Base-by-base conservation (phyloP, 1,140 invertebrate genomes). In the Dreissena polymorpha region DNA sequence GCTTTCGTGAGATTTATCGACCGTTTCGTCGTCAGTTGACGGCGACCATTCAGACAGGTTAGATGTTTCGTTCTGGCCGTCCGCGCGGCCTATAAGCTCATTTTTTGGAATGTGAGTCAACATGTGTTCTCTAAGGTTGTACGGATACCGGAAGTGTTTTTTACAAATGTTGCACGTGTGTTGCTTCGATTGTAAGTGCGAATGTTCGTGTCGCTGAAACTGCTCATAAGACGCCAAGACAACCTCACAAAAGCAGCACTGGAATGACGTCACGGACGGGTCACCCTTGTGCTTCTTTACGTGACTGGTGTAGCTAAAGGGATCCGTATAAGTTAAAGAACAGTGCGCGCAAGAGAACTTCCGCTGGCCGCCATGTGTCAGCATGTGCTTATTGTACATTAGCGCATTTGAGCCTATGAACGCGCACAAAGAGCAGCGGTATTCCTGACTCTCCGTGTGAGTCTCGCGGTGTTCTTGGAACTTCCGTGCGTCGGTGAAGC, bases 391-490 rank as follows among this genome's bases (percentile, higher is more conserved):
- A 57, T 88, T 76, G 71, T 86, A 85, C 77, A 88, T 87, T 8
- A 89, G 69, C 0, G 86, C 63, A 73, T 88, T 89, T 27, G 82
- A 87, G 0, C 89, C 90, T 6, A 88, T 88, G 60, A 91, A 90
- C n/a, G 85, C 82, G 81, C 89, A 90, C 21, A 84, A 51, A 0
- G 70, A 73, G 67, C 89, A 91, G 18, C 84, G 76, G 53, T 85
- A 89, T n/a, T 89, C 84, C 73, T 88, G 85, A 12, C 89, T 69
- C 39, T 90, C 90, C 8, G 90, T 87, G 69, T 91, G 90, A n/a
- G 77, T 69, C 64, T 88, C 87, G 65, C 88, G 89, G 72, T 91
- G 90, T 13, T 85, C 60, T 18, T 87, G 82, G 70, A 88, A 89
- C 51, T 84, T 72, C 7, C 85, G 68, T n/a, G 84, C 68, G 50